A percentile compares a stretch with the other conserved stretches of the same genome.
Evolutionary conservation across 2,113 vertebrate genomes (phyloP).

Genomic region (Scatophagus argus): DNA sequence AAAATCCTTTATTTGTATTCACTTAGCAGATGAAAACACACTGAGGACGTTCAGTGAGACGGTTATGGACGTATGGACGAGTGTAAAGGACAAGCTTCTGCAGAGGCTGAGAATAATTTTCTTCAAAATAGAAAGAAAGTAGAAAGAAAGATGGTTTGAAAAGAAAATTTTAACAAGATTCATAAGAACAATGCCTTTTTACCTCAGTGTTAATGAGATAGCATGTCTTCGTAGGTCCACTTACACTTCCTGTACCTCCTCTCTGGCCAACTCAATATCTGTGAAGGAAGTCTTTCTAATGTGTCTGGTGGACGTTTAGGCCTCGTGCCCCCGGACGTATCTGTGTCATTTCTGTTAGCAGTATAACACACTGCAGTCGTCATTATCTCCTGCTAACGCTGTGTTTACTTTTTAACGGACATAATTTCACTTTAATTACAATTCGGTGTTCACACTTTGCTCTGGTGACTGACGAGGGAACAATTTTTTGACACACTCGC

Average conservation of each 20-base stretch:
- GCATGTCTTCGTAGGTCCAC: too few species aligned
- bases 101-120: neutral
- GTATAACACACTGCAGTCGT: too few species aligned
- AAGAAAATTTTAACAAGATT: neutral
- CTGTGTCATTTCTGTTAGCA: too few species aligned
- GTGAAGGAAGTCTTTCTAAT: too few species aligned
- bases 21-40: neutral
- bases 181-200: neutral
- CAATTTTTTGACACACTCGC: neutral
- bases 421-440: neutral
- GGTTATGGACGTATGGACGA: neutral
- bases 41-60: neutral
- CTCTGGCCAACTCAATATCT: neutral
- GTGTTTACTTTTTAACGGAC: too few species aligned
- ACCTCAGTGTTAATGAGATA: neutral
- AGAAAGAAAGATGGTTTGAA: too few species aligned
- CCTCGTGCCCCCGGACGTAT: too few species aligned
- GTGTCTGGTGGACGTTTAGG: too few species aligned
- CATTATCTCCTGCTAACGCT: too few species aligned
- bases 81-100: neutral
- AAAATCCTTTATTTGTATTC: conserved; percentile 18
- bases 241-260: neutral
- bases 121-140: neutral
- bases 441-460: neutral
- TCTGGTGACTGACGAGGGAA: neutral